Conservation (phyloP, 2,113 vertebrate genomes). For the Gobiocypris rarus region DNA sequence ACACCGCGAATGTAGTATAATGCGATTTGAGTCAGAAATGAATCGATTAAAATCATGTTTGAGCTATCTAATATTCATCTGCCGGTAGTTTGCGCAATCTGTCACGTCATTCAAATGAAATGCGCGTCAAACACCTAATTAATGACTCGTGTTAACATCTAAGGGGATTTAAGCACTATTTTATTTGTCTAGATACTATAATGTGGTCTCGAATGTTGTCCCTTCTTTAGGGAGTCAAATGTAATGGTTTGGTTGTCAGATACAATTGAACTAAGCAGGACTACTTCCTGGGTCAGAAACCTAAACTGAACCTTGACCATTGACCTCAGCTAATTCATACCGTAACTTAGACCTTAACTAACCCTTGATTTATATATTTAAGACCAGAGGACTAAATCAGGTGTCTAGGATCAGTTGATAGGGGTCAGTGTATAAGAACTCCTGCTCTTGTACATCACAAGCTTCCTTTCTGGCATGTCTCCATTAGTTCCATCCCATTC, state of each 20-base stretch:
- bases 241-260: not conserved
- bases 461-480: not conserved
- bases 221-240: not conserved
- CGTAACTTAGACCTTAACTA: not conserved
- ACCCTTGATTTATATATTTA: not conserved
- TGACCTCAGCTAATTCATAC: not conserved
- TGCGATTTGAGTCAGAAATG: not conserved
- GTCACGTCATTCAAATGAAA: slow-evolving; percentile 6
- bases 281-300: not conserved
- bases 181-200: not conserved
- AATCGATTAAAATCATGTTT: not conserved
- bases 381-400: not conserved
- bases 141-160: not conserved
- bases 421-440: no score
- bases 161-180: not conserved
- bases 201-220: not conserved
- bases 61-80: not conserved
- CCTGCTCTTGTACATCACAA: not conserved
- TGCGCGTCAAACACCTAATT: no score
- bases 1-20: no score
- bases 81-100: slow-evolving; percentile 7
- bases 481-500: not conserved
- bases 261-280: not conserved
- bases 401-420: not conserved
- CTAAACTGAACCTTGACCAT: not conserved